Conservation (phyloP, 2,113 vertebrate genomes). For the Bos taurus region ARS-UCD2.0 NC_037328.1:58082001-58082500, state of each 20-base stretch:
- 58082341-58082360: neutral
- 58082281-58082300: neutral
- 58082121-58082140: neutral
- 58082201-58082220: neutral
- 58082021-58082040: neutral
- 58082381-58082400: neutral
- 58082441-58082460: neutral
- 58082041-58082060: neutral
- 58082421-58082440: neutral
- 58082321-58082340: neutral
- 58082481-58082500: neutral
- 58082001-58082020: neutral
- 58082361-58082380: neutral
- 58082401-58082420: neutral
- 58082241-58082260: neutral
- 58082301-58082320: rapidly evolving
- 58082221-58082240: neutral
- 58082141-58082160: neutral
- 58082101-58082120: neutral
- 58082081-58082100: neutral
- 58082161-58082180: neutral
- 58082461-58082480: neutral
- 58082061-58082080: neutral
- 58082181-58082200: neutral
- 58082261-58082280: neutral